A percentile compares a stretch with the other conserved stretches of the same genome.
Conservation (phyloP, 2,797 vertebrate species). For the Periophthalmus magnuspinnatus region DNA sequence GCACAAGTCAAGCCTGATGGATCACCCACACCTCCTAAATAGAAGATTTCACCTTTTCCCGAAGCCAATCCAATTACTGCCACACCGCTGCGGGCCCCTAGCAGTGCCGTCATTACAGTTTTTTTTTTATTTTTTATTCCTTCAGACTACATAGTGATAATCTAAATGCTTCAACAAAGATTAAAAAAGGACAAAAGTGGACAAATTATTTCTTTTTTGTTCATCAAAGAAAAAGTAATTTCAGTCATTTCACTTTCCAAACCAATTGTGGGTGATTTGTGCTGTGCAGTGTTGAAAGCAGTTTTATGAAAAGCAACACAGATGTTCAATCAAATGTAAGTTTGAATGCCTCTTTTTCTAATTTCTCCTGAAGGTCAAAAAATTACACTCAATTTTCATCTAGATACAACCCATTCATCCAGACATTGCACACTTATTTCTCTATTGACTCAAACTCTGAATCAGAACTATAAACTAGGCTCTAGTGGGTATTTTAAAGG, state of each 20-base stretch:
- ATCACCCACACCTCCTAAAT: conserved; percentile 62
- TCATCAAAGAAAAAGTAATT: conserved; percentile 19
- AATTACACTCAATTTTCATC: not conserved
- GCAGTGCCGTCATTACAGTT: conserved; percentile 61
- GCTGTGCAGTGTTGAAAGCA: not conserved
- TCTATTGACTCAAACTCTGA: not conserved
- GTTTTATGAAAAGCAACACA: not conserved
- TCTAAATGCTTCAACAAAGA: conserved; percentile 8
- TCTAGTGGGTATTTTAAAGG: too few relatives aligned
- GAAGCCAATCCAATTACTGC: conserved; percentile 72
- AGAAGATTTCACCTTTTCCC: conserved; percentile 59
- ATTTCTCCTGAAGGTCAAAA: not conserved
- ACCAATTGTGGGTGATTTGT: not conserved
- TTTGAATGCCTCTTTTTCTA: not conserved
- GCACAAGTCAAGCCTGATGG: conserved; percentile 61
- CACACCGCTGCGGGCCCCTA: conserved; percentile 48
- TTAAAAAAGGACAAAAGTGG: conserved; percentile 19
- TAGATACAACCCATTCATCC: not conserved
- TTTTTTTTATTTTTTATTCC: conserved; percentile 40
- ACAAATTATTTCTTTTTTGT: conserved; percentile 16
- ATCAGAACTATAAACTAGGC: not conserved
- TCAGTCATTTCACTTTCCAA: conserved; percentile 17
- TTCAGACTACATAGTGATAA: conserved; percentile 6
- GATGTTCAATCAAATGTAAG: not conserved
- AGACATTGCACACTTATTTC: not conserved